These are phyloP conservation scores for Platichthys flesus DNA, from an alignment of 2,113 vertebrate species.

Conservation along the genomic window DNA sequence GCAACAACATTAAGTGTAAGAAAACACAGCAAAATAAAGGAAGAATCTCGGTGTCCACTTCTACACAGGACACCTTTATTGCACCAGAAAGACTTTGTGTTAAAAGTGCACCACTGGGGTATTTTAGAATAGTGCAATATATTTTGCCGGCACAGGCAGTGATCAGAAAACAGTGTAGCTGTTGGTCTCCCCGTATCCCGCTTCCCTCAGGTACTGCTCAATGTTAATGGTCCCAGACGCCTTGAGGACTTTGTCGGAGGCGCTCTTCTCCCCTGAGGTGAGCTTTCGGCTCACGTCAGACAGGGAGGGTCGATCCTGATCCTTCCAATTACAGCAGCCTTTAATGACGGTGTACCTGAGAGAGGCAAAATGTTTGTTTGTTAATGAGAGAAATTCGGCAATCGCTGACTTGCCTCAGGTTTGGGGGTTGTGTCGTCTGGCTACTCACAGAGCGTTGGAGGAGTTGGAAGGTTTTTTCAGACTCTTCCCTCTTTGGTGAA, in stretches of 20 bases:
- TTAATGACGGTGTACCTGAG: constrained; percentile 89
- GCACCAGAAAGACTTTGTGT: neutral
- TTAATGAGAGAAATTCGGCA: neutral
- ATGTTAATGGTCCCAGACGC: constrained; percentile 80
- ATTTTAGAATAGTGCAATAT: constrained; percentile 21
- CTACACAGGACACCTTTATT: constrained; percentile 3
- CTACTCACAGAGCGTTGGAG: constrained; percentile 86
- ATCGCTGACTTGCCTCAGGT: neutral
- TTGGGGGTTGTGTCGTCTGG: neutral
- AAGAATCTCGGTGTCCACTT: neutral
- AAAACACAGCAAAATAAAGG: constrained; percentile 1
- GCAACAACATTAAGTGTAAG: neutral
- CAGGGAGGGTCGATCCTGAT: constrained; percentile 79
- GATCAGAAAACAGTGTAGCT: constrained; percentile 83
- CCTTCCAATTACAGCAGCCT: constrained; percentile 90
- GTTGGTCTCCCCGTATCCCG: constrained; percentile 78
- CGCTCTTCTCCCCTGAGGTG: constrained; percentile 78
- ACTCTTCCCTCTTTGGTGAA: constrained; percentile 87
- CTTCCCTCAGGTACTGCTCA: constrained; percentile 80
- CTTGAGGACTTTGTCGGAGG: constrained; percentile 87
- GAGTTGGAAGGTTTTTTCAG: constrained; percentile 89
- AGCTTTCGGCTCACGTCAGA: constrained; percentile 81
- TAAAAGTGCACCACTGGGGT: constrained; percentile 15
- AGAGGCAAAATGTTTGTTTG: neutral
- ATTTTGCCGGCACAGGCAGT: neutral